Conservation (phyloP, 2,888 invertebrate species). For the Cantharis rustica region DNA sequence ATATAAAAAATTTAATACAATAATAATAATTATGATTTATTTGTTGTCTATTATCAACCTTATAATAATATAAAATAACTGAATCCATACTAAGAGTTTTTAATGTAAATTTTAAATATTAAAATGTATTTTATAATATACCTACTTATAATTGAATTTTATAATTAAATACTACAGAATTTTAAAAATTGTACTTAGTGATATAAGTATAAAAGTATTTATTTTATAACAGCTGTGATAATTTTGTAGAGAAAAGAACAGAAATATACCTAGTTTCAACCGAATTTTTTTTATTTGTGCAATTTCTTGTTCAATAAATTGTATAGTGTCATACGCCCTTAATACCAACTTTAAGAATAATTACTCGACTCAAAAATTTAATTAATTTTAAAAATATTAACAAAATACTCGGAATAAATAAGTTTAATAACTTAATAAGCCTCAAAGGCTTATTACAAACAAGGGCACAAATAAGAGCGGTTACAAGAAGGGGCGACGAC, state of each 20-base stretch:
- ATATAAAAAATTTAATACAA: background rate
- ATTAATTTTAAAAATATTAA: too few relatives aligned
- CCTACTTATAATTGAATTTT: background rate
- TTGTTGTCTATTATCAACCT: background rate
- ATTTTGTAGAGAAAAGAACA: constrained; percentile 19
- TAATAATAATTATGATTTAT: background rate
- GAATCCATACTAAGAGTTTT: background rate
- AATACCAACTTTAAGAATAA: too few relatives aligned
- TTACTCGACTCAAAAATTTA: too few relatives aligned
- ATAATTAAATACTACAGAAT: background rate
- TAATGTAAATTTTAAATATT: background rate
- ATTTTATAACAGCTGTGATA: constrained; percentile 23
- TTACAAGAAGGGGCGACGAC: too few relatives aligned
- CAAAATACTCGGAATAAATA: too few relatives aligned
- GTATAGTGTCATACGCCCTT: too few relatives aligned
- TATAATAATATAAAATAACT: background rate
- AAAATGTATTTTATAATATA: background rate
- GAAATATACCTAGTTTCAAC: background rate
- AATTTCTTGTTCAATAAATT: too few relatives aligned
- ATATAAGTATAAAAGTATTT: background rate
- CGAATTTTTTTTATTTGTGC: background rate
- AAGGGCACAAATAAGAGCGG: too few relatives aligned
- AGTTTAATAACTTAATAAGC: too few relatives aligned
- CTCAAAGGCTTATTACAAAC: too few relatives aligned
- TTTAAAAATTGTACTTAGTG: background rate